phyloP scores from a whole-genome alignment of 2,888 invertebrate species.

The Diaphora mendica region DNA sequence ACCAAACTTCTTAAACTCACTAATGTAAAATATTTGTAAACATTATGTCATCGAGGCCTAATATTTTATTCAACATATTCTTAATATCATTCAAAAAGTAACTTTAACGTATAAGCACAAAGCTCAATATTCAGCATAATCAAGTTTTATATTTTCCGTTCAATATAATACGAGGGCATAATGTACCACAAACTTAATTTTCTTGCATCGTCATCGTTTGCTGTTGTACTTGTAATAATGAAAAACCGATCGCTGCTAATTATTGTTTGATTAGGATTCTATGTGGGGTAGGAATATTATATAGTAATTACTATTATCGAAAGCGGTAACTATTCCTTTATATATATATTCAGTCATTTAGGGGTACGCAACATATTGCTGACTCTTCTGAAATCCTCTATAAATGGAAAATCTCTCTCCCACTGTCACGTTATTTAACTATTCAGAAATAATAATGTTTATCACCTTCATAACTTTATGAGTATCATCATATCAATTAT shows the following conservation, averaged over 20 bases:
- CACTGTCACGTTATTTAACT: no score
- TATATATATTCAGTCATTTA: no score
- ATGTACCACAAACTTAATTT: not conserved
- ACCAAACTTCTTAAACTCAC: not conserved
- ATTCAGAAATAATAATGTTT: no score
- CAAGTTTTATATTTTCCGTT: slow-evolving; percentile 14
- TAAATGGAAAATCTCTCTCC: no score
- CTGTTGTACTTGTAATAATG: not conserved
- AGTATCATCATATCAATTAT: no score
- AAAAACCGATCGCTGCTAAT: not conserved
- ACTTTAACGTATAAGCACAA: slow-evolving; percentile 38
- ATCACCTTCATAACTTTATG: no score
- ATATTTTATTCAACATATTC: no score
- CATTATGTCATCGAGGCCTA: not conserved
- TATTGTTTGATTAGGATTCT: not conserved
- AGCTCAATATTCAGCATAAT: slow-evolving; percentile 33
- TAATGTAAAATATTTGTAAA: not conserved
- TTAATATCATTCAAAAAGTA: slow-evolving; percentile 21
- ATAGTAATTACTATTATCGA: no score
- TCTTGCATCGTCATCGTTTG: not conserved
- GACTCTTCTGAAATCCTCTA: no score
- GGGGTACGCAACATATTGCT: no score
- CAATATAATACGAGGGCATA: not conserved
- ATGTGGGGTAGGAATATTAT: not conserved
- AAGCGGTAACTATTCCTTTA: not conserved